Percentiles rank a stretch among this genome's conserved stretches.
Conservation (phyloP, 2,888 invertebrate genomes). For the Aquatica leii region DNA sequence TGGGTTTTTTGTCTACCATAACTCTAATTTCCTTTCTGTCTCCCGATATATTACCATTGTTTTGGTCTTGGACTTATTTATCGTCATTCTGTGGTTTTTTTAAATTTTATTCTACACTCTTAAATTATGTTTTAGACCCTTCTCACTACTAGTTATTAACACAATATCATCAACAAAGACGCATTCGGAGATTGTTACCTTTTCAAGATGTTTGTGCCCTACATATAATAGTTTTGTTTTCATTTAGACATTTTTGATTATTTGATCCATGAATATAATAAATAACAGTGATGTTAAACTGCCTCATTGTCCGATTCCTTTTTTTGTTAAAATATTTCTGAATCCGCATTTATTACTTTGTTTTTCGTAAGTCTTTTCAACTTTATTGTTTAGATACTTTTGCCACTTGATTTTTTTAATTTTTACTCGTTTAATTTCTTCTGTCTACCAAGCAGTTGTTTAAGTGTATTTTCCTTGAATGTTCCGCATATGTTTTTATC, state of each 20-base stretch:
- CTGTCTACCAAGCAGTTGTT: neutral
- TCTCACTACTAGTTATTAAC: constrained; percentile 1
- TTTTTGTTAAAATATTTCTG: constrained; percentile 20
- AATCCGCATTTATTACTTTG: neutral
- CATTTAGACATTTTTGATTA: too few relatives aligned
- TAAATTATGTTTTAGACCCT: too few relatives aligned
- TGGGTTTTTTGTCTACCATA: too few relatives aligned
- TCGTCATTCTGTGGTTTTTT: neutral
- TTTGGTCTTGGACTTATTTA: too few relatives aligned
- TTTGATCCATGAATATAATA: too few relatives aligned
- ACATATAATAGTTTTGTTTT: too few relatives aligned
- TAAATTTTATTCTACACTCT: neutral
- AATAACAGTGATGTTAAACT: constrained; percentile 18
- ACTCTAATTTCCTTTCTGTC: neutral
- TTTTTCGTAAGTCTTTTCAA: neutral
- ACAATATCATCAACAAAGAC: too few relatives aligned
- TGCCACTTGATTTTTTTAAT: constrained; percentile 1
- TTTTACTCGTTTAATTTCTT: neutral
- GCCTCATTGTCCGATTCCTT: constrained; percentile 22
- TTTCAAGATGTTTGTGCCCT: too few relatives aligned
- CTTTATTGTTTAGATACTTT: neutral
- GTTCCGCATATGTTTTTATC: constrained; percentile 17
- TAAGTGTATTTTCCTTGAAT: constrained; percentile 16
- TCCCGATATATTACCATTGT: neutral
- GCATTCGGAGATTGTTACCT: too few relatives aligned